Conservation (phyloP, 2,888 invertebrate genomes). For the Molanna angustata region DNA sequence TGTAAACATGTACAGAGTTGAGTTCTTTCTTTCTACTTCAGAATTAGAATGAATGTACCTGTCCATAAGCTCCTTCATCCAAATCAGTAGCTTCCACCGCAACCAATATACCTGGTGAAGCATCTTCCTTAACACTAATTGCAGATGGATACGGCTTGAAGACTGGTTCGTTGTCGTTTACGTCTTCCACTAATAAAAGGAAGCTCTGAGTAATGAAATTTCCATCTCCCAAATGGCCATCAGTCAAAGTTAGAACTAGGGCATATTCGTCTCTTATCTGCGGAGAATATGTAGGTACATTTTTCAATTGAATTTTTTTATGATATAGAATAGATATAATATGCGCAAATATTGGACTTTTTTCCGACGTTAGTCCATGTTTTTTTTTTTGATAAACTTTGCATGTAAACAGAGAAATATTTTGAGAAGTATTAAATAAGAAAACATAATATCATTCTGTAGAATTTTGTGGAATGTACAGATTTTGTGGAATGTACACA, state of each 20-base stretch:
- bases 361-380: no score
- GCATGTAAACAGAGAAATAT: no score
- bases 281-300: no score
- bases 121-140: slow-evolving; percentile 76
- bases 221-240: slow-evolving; percentile 81
- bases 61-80: slow-evolving; percentile 90
- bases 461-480: no score
- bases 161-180: slow-evolving; percentile 87
- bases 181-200: slow-evolving; percentile 83
- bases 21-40: no score
- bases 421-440: no score
- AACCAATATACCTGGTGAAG: slow-evolving; percentile 69
- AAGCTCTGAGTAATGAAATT: slow-evolving; percentile 89
- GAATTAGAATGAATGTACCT: no score
- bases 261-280: slow-evolving; percentile 85
- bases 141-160: slow-evolving; percentile 84
- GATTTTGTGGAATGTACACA: no score
- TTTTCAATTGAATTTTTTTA: slow-evolving; percentile 16
- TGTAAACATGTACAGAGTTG: no score
- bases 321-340: slow-evolving; percentile 4
- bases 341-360: no score
- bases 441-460: no score
- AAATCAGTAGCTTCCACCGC: slow-evolving; percentile 85
- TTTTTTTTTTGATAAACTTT: no score
- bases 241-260: slow-evolving; percentile 83